Conservation (phyloP, 2,113 vertebrate species). For the Trachemys scripta region DNA sequence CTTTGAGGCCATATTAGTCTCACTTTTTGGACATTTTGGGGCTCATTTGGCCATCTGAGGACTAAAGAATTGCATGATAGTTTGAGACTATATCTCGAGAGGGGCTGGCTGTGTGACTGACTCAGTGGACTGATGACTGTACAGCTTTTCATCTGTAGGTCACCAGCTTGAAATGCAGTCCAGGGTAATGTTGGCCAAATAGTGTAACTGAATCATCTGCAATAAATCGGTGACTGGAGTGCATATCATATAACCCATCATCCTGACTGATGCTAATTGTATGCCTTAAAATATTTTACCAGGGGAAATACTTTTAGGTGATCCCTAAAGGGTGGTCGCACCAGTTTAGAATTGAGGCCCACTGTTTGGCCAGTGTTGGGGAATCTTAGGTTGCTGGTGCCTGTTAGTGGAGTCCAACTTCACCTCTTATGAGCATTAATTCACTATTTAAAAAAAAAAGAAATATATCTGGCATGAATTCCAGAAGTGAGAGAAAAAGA, state of each 20-base stretch:
- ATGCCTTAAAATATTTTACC: constrained; percentile 24
- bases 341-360: background rate
- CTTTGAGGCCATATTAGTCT: background rate
- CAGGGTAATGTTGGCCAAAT: background rate
- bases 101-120: background rate
- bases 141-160: background rate
- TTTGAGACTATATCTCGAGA: accelerated
- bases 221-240: background rate
- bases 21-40: accelerated
- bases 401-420: background rate
- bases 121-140: background rate
- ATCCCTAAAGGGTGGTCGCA: background rate
- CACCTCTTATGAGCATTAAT: background rate
- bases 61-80: accelerated
- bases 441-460: background rate
- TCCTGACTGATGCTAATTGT: constrained; percentile 44
- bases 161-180: background rate
- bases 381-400: no score
- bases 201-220: background rate
- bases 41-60: background rate
- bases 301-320: background rate
- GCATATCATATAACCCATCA: constrained; percentile 6
- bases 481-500: background rate
- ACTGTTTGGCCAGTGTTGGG: background rate
- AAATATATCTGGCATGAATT: background rate